Percentiles rank a stretch among this genome's conserved stretches.
phyloP scores from a whole-genome alignment of 2,888 invertebrate genomes.

The Colostygia pectinataria region DNA sequence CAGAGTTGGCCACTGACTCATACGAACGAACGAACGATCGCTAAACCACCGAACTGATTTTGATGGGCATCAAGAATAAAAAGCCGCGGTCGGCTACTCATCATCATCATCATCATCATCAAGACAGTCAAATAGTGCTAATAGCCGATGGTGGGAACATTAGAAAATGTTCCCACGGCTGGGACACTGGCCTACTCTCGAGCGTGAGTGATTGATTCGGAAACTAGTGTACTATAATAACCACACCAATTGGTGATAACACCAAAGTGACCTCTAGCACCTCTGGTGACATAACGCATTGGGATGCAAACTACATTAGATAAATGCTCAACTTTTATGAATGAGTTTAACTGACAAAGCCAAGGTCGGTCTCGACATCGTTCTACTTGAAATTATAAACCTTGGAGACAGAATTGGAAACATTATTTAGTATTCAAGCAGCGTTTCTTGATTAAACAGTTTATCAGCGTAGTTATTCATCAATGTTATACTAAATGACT shows the following conservation, averaged over 20 bases:
- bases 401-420: constrained; percentile 4
- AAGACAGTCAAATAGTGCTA: too few species aligned
- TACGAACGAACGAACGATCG: too few species aligned
- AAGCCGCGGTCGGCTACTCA: too few species aligned
- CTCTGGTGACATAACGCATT: constrained; percentile 43
- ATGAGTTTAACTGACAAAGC: constrained; percentile 54
- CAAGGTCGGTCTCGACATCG: constrained; percentile 50
- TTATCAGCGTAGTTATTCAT: constrained; percentile 1
- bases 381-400: constrained; percentile 10
- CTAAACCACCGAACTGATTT: too few species aligned
- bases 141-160: too few species aligned
- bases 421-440: constrained; percentile 4
- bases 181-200: too few species aligned
- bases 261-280: constrained; percentile 41
- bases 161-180: too few species aligned
- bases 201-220: too few species aligned
- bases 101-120: too few species aligned
- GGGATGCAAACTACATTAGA: constrained; percentile 58
- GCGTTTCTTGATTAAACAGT: background rate
- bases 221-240: background rate
- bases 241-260: constrained; percentile 34
- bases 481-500: background rate
- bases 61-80: too few species aligned
- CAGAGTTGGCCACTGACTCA: too few species aligned
- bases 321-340: constrained; percentile 48